Evolutionary conservation across 1,140 invertebrate genomes (phyloP).

Genomic region (Hestina assimilis): DNA sequence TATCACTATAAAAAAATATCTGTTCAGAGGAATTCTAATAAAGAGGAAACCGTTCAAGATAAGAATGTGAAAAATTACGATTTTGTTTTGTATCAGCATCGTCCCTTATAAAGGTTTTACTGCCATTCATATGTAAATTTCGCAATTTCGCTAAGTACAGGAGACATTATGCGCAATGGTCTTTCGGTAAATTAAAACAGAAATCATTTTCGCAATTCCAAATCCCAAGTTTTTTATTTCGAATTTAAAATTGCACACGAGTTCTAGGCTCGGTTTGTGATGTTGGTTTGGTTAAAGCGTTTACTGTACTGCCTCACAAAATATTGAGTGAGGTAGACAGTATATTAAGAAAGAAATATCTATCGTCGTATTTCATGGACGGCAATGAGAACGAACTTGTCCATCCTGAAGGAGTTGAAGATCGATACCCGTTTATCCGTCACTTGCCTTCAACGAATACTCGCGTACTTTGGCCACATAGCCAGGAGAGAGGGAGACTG

Average conservation of each 20-base stretch:
- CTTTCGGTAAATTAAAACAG: slow-evolving; percentile 24
- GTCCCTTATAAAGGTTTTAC: slow-evolving; percentile 35
- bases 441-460: too few species aligned
- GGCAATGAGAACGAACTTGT: too few species aligned
- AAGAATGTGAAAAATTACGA: slow-evolving; percentile 29
- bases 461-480: too few species aligned
- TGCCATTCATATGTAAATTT: slow-evolving; percentile 39
- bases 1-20: not conserved
- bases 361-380: too few species aligned
- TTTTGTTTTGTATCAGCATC: slow-evolving; percentile 37
- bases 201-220: slow-evolving; percentile 7
- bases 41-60: slow-evolving; percentile 13
- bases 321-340: not conserved
- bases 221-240: too few species aligned
- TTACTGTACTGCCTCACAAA: not conserved
- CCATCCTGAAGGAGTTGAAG: too few species aligned
- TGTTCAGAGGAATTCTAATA: slow-evolving; percentile 15
- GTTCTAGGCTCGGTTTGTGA: not conserved
- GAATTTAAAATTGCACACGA: not conserved
- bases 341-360: not conserved
- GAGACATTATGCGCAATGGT: slow-evolving; percentile 24
- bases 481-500: too few species aligned
- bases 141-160: slow-evolving; percentile 34
- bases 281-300: too few species aligned
- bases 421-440: too few species aligned